Conservation (phyloP, 1,140 invertebrate species). For the Holcopasites calliopsidis region DNA sequence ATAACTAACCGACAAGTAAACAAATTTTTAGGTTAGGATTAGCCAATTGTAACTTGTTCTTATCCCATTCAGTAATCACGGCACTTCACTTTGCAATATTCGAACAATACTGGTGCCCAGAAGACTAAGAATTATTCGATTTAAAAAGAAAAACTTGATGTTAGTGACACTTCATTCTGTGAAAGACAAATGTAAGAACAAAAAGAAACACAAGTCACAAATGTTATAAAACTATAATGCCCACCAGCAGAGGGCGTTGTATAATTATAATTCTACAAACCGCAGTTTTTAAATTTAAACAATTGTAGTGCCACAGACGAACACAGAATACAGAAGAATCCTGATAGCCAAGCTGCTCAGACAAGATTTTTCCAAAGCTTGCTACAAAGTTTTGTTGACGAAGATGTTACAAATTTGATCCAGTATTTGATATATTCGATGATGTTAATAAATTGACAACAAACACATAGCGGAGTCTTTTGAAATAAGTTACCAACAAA, state of each 20-base stretch:
- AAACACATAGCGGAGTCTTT: too few relatives aligned
- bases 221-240: not conserved
- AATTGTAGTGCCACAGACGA: too few relatives aligned
- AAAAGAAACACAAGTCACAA: not conserved
- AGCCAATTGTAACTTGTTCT: not conserved
- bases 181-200: not conserved
- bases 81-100: not conserved
- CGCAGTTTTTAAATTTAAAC: too few relatives aligned
- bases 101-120: not conserved
- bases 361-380: too few relatives aligned
- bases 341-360: too few relatives aligned
- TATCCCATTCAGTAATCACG: not conserved
- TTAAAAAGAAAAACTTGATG: conserved; percentile 12
- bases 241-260: not conserved
- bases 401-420: too few relatives aligned
- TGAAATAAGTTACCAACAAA: too few relatives aligned
- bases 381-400: too few relatives aligned
- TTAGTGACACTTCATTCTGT: not conserved
- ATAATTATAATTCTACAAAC: too few relatives aligned
- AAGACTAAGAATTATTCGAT: not conserved
- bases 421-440: too few relatives aligned
- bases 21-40: conserved; percentile 26
- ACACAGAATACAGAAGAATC: too few relatives aligned
- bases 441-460: too few relatives aligned
- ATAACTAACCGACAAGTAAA: conserved; percentile 17